Base-by-base conservation (phyloP, 1,140 invertebrate genomes). In the Lepidurus couesii region DNA sequence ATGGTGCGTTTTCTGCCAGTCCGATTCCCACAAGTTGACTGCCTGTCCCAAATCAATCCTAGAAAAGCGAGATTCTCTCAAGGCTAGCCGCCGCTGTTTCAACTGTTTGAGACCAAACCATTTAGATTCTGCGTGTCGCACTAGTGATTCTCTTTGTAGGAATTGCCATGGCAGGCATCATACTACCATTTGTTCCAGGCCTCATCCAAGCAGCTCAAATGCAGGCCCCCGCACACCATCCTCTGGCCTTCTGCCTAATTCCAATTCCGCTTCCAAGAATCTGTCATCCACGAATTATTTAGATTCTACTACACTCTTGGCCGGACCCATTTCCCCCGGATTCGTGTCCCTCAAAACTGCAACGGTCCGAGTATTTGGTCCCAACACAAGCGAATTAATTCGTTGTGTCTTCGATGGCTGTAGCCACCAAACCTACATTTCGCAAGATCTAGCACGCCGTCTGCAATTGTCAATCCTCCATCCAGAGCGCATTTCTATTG, bases 351-450 rank as follows among this genome's bases (percentile, higher is more conserved):
- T 24, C 11, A 44, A 44, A 53, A n/a, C 7, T 16, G 45, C 21
- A n/a, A 24, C 24, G 24, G 24, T 24, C 24, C 24, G 24, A 0
- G 24, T 24, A 24, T 24, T 24, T 24, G 24, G 24, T 24, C 24
- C 24, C 24, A 24, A 24, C 24, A 24, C 24, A 24, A 24, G 24
- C 24, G 24, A 24, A 24, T 53, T 24, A 26, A 21, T 77, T 53
- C 76, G 76, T 34, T 26, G 24, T 42, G 21, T 75, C 4, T n/a
- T 75, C 4, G 75, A 75, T 42, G 75, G 75, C 1, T 21, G 75
- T 9, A 75, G 75, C 13, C 76, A 77, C 16, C 16, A 47, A 11
- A 16, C 76, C 1, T 77, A 16, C 76, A 77, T 77, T 42, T 10
- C 44, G 11, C 11, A 7, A 10, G 7, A 47, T n/a, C 1, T 47